These are phyloP conservation scores for Pseudonaja textilis DNA, from an alignment of 2,113 vertebrate species.

Conservation along the genomic window DNA sequence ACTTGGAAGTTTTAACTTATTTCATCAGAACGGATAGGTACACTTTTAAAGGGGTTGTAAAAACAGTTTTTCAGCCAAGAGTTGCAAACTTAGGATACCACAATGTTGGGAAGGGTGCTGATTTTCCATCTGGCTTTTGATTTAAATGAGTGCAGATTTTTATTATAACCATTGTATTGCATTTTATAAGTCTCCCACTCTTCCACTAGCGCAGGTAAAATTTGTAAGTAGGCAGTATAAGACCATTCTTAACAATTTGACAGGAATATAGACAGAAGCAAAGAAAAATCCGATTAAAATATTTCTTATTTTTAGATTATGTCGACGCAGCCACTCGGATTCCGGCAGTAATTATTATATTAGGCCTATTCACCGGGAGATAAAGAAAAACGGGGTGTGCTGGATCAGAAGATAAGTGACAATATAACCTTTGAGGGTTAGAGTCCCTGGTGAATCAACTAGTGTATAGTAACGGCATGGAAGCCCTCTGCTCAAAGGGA, in stretches of 20 bases:
- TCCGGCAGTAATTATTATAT: neutral
- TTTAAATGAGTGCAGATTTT: neutral
- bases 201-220: neutral
- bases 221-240: neutral
- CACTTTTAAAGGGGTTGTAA: neutral
- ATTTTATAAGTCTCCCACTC: neutral
- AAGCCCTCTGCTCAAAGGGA: neutral
- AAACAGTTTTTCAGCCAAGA: neutral
- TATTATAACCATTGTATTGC: neutral
- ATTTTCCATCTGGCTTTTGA: neutral
- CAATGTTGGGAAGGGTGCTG: neutral
- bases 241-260: neutral
- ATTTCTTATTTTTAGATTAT: neutral
- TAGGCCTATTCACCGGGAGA: neutral
- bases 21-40: neutral
- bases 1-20: neutral
- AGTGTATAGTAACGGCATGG: neutral
- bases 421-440: no score
- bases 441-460: no score
- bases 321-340: neutral
- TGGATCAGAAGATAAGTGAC: neutral
- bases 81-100: neutral
- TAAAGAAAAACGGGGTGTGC: neutral
- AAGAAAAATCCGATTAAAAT: neutral
- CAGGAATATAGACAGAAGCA: neutral